Conservation (phyloP, 2,113 vertebrate species). For the Apodemus sylvaticus region DNA sequence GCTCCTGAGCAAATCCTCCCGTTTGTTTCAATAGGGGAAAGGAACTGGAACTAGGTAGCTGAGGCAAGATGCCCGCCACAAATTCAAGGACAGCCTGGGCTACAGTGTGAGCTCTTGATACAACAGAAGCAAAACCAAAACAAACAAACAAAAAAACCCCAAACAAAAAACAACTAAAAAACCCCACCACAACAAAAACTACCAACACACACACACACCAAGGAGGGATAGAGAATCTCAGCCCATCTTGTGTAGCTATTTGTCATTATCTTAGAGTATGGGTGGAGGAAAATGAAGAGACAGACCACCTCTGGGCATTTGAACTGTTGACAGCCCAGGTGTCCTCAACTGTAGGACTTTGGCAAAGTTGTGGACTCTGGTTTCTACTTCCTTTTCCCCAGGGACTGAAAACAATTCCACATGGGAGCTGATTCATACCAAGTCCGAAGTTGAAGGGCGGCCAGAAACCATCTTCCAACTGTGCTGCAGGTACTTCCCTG, state of each 20-base stretch:
- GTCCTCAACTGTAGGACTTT: background rate
- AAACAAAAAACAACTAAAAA: too few relatives aligned
- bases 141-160: background rate
- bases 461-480: slow-evolving; percentile 96
- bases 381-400: slow-evolving; percentile 18
- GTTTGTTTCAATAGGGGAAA: background rate
- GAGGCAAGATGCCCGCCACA: background rate
- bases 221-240: background rate
- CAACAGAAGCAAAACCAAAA: background rate
- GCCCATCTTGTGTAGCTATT: background rate
- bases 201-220: background rate
- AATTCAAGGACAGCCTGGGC: background rate
- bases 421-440: slow-evolving; percentile 97
- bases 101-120: background rate
- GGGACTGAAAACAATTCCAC: slow-evolving; percentile 93
- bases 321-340: background rate
- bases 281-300: background rate
- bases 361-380: background rate
- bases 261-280: background rate
- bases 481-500: slow-evolving; percentile 92
- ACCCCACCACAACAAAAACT: background rate
- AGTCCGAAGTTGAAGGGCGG: slow-evolving; percentile 95
- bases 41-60: background rate
- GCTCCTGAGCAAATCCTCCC: background rate
- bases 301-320: fast-evolving